Conservation (phyloP, 2,797 vertebrate species). For the Pangasius krempfi region DNA sequence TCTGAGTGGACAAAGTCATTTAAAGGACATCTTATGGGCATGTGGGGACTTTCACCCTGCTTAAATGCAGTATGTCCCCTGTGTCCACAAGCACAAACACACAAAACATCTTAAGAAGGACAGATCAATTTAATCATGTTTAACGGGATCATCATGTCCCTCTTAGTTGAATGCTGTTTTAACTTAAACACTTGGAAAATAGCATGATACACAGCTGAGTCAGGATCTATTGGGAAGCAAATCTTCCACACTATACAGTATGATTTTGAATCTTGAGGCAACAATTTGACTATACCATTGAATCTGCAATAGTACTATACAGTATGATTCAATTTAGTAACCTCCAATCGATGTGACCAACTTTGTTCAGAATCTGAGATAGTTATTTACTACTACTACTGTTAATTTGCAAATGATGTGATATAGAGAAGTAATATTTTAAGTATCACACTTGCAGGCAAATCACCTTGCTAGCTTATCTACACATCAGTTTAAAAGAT, state of each 20-base stretch:
- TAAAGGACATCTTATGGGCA: conserved; percentile 5
- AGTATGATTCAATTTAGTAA: not conserved
- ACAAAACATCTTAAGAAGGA: not conserved
- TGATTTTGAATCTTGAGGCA: not conserved
- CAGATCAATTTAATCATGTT: not conserved
- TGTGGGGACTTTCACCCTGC: not conserved
- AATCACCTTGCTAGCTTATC: not conserved
- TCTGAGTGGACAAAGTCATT: not conserved
- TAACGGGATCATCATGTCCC: not conserved
- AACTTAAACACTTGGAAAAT: not conserved
- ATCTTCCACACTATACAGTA: not conserved
- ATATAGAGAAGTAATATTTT: not conserved
- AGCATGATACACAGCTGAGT: not conserved
- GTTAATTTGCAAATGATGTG: not conserved
- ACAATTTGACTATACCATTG: not conserved
- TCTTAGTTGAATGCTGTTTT: not conserved
- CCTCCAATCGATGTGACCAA: not conserved
- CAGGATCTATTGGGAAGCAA: not conserved
- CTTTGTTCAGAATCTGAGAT: not conserved
- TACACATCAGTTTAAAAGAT: not conserved
- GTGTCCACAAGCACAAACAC: not conserved
- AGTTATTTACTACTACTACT: too few relatives aligned
- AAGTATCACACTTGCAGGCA: not conserved
- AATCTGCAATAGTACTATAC: not conserved
- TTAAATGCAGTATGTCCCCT: not conserved